phyloP scores from a whole-genome alignment of 2,113 vertebrate species.

The Dendropsophus ebraccatus region DNA sequence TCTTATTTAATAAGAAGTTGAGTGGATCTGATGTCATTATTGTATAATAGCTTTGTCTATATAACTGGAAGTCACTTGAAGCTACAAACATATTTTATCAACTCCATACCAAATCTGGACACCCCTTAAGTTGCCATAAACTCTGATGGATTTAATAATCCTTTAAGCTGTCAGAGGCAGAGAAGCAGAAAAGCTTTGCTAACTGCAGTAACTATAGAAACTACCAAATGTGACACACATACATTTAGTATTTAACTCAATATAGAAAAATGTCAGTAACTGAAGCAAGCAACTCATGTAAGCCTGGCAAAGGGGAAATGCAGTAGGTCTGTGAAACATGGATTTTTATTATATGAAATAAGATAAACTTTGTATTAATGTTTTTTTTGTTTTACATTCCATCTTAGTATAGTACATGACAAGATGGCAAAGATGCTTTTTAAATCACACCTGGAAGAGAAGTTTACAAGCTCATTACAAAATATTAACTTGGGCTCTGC shows the following conservation, averaged over 20 bases:
- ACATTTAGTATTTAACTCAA: conserved; percentile 47
- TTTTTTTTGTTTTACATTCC: background rate
- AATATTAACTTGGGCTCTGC: background rate
- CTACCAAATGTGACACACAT: conserved; percentile 42
- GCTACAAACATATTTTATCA: conserved; percentile 33
- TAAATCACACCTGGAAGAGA: background rate
- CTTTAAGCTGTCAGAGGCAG: conserved; percentile 43
- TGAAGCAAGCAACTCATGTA: conserved; percentile 2
- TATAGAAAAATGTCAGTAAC: conserved; percentile 41
- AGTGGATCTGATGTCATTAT: too few species aligned
- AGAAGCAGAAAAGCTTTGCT: conserved; percentile 40
- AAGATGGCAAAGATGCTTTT: background rate
- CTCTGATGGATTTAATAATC: conserved; percentile 52
- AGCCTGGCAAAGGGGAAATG: conserved; percentile 11
- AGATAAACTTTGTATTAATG: background rate
- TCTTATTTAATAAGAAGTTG: too few species aligned
- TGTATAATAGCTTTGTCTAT: conserved; percentile 3
- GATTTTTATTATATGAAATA: conserved; percentile 27
- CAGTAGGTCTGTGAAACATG: background rate
- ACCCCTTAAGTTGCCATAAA: conserved; percentile 48
- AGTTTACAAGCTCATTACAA: background rate
- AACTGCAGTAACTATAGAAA: conserved; percentile 53
- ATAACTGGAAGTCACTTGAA: conserved; percentile 18
- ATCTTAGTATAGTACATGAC: background rate
- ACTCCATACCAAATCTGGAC: conserved; percentile 23